phyloP scores from a whole-genome alignment of 2,113 vertebrate genomes.

The Etheostoma cragini region DNA sequence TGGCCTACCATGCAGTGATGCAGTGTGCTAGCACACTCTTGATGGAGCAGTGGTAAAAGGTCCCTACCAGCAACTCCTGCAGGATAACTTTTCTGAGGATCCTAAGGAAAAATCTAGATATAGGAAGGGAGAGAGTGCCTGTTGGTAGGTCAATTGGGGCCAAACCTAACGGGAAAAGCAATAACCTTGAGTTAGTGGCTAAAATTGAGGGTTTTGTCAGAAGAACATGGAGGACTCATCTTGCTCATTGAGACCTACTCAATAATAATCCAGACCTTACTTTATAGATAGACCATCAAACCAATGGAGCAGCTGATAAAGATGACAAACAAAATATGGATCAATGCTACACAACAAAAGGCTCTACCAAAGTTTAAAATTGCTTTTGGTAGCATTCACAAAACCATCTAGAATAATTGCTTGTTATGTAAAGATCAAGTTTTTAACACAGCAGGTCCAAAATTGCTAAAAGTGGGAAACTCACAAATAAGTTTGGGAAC shows the following conservation, averaged over 20 bases:
- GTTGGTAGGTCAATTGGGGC: not conserved
- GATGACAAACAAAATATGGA: not conserved
- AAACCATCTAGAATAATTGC: not conserved
- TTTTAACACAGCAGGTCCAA: not conserved
- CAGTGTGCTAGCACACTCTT: no score
- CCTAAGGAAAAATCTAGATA: no score
- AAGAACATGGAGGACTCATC: not conserved
- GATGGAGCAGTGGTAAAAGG: no score
- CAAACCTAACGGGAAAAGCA: not conserved
- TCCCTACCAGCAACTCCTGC: no score
- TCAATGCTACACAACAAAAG: not conserved
- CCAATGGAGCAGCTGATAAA: not conserved
- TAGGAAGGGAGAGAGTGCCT: not conserved
- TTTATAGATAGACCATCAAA: not conserved
- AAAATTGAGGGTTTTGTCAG: not conserved
- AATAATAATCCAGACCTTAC: not conserved
- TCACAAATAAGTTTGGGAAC: no score
- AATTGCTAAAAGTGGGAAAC: not conserved
- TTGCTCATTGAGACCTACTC: not conserved
- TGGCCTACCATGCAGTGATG: no score
- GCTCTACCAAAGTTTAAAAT: not conserved
- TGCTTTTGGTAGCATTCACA: not conserved
- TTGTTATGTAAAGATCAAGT: not conserved
- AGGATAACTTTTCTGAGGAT: no score
- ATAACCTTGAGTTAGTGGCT: not conserved